Percentiles rank a stretch among this genome's conserved stretches.
Evolutionary conservation across 2,113 vertebrate genomes (phyloP).

Genomic region (Callocephalon fimbriatum): DNA sequence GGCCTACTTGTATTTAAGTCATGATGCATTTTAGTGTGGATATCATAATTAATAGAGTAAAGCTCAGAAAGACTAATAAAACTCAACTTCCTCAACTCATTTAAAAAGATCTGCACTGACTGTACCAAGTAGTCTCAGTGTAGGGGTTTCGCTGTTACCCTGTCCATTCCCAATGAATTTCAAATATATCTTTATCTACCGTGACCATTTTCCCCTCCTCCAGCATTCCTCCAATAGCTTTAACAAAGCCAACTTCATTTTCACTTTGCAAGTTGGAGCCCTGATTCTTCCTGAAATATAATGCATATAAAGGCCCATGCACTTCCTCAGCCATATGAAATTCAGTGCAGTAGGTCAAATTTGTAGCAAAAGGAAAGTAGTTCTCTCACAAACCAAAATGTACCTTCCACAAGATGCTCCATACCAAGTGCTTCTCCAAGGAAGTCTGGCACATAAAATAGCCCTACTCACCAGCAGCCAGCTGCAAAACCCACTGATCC

Average conservation of each 20-base stretch:
- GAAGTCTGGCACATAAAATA: neutral
- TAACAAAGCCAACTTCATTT: constrained; percentile 22
- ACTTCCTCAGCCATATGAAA: neutral
- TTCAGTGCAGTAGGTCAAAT: neutral
- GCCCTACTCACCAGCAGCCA: neutral
- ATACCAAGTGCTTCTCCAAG: neutral
- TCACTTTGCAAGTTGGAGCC: neutral
- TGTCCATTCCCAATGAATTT: constrained; percentile 43
- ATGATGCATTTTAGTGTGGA: neutral
- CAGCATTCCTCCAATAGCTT: constrained; percentile 31
- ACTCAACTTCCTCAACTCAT: neutral
- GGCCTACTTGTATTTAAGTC: neutral
- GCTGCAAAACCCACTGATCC: neutral
- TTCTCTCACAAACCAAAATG: neutral
- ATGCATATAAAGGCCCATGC: neutral
- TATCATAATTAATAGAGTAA: neutral
- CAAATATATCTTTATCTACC: constrained; percentile 54
- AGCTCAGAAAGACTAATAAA: neutral
- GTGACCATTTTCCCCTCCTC: neutral
- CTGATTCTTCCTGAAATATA: neutral
- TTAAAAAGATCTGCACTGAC: neutral
- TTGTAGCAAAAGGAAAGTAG: neutral
- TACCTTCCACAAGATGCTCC: neutral
- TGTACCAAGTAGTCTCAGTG: neutral
- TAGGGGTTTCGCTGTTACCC: neutral